Base-by-base conservation (phyloP, 2,797 vertebrate species). In the Benthosema pterotum region DNA sequence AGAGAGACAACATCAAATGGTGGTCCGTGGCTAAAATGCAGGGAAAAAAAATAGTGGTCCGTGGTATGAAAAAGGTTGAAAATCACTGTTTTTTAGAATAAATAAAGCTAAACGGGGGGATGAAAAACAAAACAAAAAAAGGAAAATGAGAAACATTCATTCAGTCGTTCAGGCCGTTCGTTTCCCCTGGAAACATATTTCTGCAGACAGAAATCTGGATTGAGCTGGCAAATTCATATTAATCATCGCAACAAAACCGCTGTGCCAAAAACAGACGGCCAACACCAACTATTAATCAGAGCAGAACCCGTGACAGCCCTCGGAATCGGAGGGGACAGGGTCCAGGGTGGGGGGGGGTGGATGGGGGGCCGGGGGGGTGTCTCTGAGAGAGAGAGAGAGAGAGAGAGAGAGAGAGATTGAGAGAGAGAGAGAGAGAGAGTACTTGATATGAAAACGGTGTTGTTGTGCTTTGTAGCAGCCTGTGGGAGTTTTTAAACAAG, bases 371-470 rank as follows among this genome's bases (percentile, higher is more conserved):
- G 25, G 70, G 38, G 16, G 57, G 60, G 47, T 42, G 18, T 65
- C 69, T 87, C 85, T 91, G 88, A 88, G 83, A 89, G 92, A 38
- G 32, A 38, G 32, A 38, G 28, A 32, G 22, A 22, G n/a, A n/a
- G n/a, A n/a, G 25, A 25, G 25, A 25, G 25, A 25, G 25, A n/a
- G n/a, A n/a, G n/a, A n/a, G n/a, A n/a, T n/a, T n/a, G n/a, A n/a
- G n/a, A n/a, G n/a, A n/a, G n/a, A 25, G 28, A 32, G 28, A 32
- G 28, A 32, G 32, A 38, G 32, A 89, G 90, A 91, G 85, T 80
- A 80, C 90, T 93, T 91, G 85, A 90, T 92, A 93, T 90, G 90
- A 95, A 94, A 90, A 92, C 87, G 91, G 83, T 91, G 83, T 93
- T 91, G 92, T 94, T 91, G 92, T 90, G 70, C 86, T 85, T 89